A percentile compares a stretch with the other conserved stretches of the same genome.
These are phyloP conservation scores for Pterocles orientalis DNA, from an alignment of 2,113 vertebrate species.

Conservation along the genomic window DNA sequence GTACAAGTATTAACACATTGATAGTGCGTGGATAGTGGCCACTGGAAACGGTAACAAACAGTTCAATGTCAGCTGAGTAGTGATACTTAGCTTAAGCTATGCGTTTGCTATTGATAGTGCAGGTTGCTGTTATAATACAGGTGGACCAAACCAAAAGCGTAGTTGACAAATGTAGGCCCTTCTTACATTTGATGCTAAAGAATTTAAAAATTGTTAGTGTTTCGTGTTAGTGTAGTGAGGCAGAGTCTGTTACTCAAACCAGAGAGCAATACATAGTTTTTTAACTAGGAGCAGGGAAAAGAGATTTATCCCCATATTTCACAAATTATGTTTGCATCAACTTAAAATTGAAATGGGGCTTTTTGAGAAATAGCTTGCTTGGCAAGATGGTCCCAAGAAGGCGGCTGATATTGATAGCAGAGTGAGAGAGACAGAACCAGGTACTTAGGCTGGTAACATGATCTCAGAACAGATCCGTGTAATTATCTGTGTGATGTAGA, in stretches of 20 bases:
- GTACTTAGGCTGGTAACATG: neutral
- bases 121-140: neutral
- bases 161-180: neutral
- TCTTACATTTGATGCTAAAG: neutral
- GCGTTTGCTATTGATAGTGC: rapidly evolving
- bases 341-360: neutral
- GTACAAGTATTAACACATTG: neutral
- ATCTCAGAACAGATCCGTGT: neutral
- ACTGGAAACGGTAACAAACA: neutral
- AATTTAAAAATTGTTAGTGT: neutral
- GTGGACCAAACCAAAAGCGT: neutral
- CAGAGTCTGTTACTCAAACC: neutral
- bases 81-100: neutral
- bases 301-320: neutral
- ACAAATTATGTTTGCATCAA: neutral
- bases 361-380: neutral
- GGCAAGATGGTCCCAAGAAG: neutral
- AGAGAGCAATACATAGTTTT: neutral
- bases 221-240: neutral
- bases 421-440: neutral
- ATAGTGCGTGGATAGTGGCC: neutral
- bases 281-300: neutral
- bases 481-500: neutral
- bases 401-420: neutral
- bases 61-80: neutral